Percentiles rank a stretch among this genome's conserved stretches.
Evolutionary conservation across 2,113 vertebrate species (phyloP).

Genomic region (Copsychus sechellarum): DNA sequence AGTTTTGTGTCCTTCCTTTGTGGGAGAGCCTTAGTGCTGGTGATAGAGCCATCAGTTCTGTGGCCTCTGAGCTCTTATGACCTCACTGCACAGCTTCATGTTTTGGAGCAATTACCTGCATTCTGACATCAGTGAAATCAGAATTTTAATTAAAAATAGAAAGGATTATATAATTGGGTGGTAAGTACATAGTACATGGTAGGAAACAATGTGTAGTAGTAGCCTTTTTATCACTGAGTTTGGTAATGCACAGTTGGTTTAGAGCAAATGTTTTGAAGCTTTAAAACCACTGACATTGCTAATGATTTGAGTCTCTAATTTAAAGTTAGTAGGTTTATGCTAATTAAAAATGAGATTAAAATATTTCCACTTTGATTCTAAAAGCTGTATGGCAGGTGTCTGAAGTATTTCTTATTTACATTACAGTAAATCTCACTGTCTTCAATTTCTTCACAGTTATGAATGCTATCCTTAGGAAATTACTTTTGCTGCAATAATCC

Average conservation of each 20-base stretch:
- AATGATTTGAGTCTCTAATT: not conserved
- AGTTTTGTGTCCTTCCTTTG: not conserved
- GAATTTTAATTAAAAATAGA: not conserved
- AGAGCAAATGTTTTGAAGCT: not conserved
- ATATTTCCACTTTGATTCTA: not conserved
- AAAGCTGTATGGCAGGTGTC: not conserved
- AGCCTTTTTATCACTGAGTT: not conserved
- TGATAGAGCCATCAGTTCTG: not conserved
- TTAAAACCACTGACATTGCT: not conserved
- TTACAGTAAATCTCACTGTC: not conserved
- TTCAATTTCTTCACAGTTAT: not conserved
- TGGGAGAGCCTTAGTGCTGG: not conserved
- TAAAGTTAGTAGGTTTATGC: not conserved
- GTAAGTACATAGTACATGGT: not conserved
- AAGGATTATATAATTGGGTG: not conserved
- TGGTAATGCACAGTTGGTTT: not conserved
- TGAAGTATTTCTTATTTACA: not conserved
- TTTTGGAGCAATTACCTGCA: not conserved
- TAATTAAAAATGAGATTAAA: not conserved
- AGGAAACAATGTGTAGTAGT: not conserved
- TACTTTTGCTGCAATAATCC: not conserved
- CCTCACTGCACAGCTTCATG: fast-evolving
- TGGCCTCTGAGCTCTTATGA: too few species aligned
- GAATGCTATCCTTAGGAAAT: not conserved
- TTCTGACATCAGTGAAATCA: not conserved